Percentiles rank a stretch among this genome's conserved stretches.
Conservation (phyloP, 1,140 invertebrate species). For the Akabosia matsudoensis region DNA sequence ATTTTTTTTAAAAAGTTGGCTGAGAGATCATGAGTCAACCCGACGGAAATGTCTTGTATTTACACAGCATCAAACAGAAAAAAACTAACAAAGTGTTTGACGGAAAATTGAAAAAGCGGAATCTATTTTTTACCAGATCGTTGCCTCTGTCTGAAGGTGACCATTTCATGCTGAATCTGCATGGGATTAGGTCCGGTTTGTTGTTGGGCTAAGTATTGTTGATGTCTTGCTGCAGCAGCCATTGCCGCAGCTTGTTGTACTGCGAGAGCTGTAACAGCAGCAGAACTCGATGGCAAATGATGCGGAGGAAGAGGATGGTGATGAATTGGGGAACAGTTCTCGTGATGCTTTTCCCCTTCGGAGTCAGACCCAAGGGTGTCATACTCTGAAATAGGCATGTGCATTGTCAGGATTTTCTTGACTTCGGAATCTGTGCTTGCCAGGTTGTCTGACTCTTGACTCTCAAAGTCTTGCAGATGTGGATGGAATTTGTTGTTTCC, state of each 20-base stretch:
- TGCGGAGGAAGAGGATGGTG: conserved; percentile 27
- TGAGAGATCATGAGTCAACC: too few species aligned
- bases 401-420: conserved; percentile 81
- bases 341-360: conserved; percentile 59
- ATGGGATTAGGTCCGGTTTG: not conserved
- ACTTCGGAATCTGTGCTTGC: conserved; percentile 80
- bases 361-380: conserved; percentile 72
- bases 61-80: too few species aligned
- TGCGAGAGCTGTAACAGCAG: not conserved
- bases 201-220: not conserved
- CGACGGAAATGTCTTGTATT: not conserved
- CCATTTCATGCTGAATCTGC: conserved; percentile 41
- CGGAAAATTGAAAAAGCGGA: not conserved
- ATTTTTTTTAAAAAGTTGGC: too few species aligned
- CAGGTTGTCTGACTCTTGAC: conserved; percentile 74
- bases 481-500: conserved; percentile 17
- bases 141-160: conserved; percentile 44
- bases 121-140: conserved; percentile 38
- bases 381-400: conserved; percentile 83
- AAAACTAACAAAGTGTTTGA: too few species aligned
- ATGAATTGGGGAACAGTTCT: conserved; percentile 36
- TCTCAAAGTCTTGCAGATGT: conserved; percentile 30
- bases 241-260: conserved; percentile 22
- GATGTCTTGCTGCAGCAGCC: conserved; percentile 6
- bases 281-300: not conserved